Base-by-base conservation (phyloP, 2,888 invertebrate genomes). In the Tupiocoris notatus region DNA sequence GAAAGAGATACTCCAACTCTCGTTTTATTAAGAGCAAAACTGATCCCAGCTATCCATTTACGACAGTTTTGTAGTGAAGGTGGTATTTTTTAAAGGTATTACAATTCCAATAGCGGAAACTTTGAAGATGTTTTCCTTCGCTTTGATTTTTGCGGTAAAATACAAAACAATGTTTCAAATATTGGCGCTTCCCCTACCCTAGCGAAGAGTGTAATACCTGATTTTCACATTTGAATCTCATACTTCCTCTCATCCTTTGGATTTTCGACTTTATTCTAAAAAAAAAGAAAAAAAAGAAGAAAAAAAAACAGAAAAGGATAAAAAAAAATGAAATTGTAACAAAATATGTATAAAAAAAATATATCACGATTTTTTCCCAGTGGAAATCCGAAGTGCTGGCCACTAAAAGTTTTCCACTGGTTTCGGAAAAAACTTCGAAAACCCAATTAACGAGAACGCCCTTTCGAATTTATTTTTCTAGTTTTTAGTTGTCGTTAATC, bases 321-420 rank as follows among this genome's bases (percentile, higher is more conserved):
- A 62, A 62, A 62, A 61, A 73, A 73, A 54, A 54, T 25, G 20
- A 54, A 62, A 57, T 66, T n/a, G n/a, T n/a, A n/a, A n/a, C n/a
- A n/a, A n/a, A n/a, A n/a, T 64, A 64, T 24, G 3, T 23, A 39
- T 12, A 12, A 25, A 25, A 39, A 39, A 54, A 68, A 6, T 67
- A n/a, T 54, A 22, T 12, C 20, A n/a, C n/a, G 18, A 59, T 6
- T 70, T 73, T 73, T 57, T 62, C 54, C 73, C 62, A 54, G 73
- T 21, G 73, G 73, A 73, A 73, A 73, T 62, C 54, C 23, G 73
- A 73, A 73, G 73, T 73, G 73, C 73, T 73, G 73, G 73, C 1
- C 73, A 73, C 73, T 63, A 62, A 73, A 62, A 39, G 20, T 73
- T n/a, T 73, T 62, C 73, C 73, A 18, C 71, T 71, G 25, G 73